A percentile compares a stretch with the other conserved stretches of the same genome.
Conservation (phyloP, 2,113 vertebrate genomes). For the Calidris pugnax region DNA sequence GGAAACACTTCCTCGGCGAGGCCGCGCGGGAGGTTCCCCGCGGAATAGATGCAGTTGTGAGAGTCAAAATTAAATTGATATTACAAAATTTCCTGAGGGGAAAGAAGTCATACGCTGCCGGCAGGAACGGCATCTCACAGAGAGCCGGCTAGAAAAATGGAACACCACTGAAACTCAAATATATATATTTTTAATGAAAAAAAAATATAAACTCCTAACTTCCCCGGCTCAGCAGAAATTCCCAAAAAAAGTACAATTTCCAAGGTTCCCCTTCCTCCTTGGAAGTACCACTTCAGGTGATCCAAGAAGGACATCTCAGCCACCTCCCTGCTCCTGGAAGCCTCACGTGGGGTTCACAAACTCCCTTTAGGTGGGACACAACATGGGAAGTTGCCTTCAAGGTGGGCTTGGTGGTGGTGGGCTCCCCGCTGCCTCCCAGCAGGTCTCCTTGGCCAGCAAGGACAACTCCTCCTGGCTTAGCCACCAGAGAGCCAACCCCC, state of each 20-base stretch:
- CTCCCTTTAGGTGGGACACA: neutral
- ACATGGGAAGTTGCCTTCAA: neutral
- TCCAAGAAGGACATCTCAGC: neutral
- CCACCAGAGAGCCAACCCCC: neutral
- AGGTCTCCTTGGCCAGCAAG: neutral
- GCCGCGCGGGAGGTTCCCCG: neutral
- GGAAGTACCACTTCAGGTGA: neutral
- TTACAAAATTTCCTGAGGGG: conserved; percentile 45
- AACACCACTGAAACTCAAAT: neutral
- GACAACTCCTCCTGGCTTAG: neutral
- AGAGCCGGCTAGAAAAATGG: neutral
- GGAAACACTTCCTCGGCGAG: conserved; percentile 40
- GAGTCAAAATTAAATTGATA: conserved; percentile 59
- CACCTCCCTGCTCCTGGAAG: neutral
- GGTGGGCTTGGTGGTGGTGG: neutral
- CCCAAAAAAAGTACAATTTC: neutral
- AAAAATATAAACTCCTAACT: neutral
- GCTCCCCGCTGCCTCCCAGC: neutral
- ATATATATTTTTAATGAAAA: neutral
- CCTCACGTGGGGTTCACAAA: neutral
- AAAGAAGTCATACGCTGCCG: conserved; percentile 7
- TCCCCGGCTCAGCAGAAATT: neutral
- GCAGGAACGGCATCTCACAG: neutral
- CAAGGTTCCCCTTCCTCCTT: rapidly evolving
- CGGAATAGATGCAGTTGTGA: conserved; percentile 36